Base-by-base conservation (phyloP, 2,797 vertebrate species). In the Poeciliopsis presidionis region DNA sequence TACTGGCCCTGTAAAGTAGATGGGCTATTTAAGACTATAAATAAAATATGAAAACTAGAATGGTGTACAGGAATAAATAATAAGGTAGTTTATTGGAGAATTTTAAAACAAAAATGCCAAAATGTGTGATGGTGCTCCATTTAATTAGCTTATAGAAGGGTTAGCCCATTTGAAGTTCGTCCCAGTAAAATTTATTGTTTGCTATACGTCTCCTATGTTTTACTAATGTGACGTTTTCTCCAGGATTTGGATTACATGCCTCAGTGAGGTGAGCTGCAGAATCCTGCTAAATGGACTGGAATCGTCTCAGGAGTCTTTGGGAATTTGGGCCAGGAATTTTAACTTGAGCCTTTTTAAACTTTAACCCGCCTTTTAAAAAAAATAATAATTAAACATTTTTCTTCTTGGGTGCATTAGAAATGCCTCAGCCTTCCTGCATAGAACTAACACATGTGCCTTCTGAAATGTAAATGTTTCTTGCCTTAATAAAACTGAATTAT, bases 361-460 rank as follows among this genome's bases (percentile, higher is more conserved):
- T 83, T 86, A 80, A 74, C 57, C 59, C 87, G 85, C 8, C 9
- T 82, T 80, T 83, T 73, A 84, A 75, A 79, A 84, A 43, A 36
- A 87, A 81, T 82, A 45, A 36, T 86, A 36, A 87, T 82, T 82
- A 45, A 14, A 36, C 59, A 78, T 87, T 87, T 86, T 76, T 33
- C 81, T 72, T 67, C 4, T 67, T 67, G 8, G 18, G 86, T 83
- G 84, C 82, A 51, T 11, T 39, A 18, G 22, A 47, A 74, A 76
- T 72, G 83, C 88, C 84, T 89, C 84, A 86, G 82, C 69, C 70
- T 74, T 30, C 70, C 86, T 77, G 71, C 77, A 57, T 83, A 78
- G 25, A 83, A 88, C 69, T 77, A 86, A 91, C n/a, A 83, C 16
- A 45, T 0, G 84, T 90, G 89, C 91, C 91, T 93, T 92, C 84